Evolutionary conservation across 2,888 invertebrate species (phyloP), one percentile per base, ranked within the genome.

Genomic region (Xanthia togata): DNA sequence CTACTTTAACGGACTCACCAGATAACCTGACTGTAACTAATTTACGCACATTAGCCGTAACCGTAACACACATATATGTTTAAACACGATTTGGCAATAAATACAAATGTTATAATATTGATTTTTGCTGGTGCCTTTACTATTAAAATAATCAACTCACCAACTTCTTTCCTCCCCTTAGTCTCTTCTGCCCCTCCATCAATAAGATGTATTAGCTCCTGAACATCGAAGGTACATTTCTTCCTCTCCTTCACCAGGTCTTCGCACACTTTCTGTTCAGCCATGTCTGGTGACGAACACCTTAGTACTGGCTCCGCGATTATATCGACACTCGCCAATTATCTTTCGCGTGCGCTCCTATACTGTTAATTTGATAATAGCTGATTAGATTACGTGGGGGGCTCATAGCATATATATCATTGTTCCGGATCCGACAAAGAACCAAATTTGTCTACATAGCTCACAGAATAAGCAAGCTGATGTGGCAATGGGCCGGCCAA

Each of bases 151-250:
- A 79, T 57, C 26, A 2, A 86, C 93, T 91, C 47, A 95, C 96
- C 95, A 60, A 94, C 90, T 76, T 92, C 90, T 67, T 90, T 97
- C 86, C 98, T 97, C 84, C 97, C 97, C 79, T 93, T 92, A 5
- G 98, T 98, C 91, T 97, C 97, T 62, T 98, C 96, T 76, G 95
- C 93, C n/a, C 98, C 97, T 5, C 98, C 98, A 93, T 98, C 98
- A 84, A 98, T 95, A 81, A 98, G 96, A 88, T 98, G 93, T 0
- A 98, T 98, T 87, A 99, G 95, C 93, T 98, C 98, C 73, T 96
- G 90, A 0, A 97, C 93, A 91, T 98, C 94, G 90, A 98, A 98
- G 6, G 97, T 97, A 86, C 98, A 98, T 84, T 97, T 97, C 76
- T 97, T 94, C 72, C 98, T 97, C 93, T 98, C 98, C 83, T 95